Evolutionary conservation across 2,888 invertebrate genomes (phyloP), one percentile per base, ranked within the genome.

Genomic region (Eristalis tenax): DNA sequence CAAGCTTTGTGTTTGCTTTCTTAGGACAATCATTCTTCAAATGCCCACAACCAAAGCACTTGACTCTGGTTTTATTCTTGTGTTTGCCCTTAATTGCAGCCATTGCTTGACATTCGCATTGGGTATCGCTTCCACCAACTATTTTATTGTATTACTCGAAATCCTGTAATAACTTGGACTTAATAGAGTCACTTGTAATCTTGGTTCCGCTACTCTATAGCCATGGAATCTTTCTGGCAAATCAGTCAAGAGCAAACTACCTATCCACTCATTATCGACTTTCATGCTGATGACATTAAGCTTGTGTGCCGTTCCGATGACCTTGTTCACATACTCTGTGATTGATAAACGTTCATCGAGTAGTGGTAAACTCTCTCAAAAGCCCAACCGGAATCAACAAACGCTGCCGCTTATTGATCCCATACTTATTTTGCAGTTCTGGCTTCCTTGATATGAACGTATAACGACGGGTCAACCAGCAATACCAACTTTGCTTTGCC

Each of bases 191-290:
- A 11, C 32, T 35, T 0, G 76, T 40, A 1, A 75, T 76, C 1
- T 18, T 13, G 28, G 61, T 40, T 4, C 85, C 73, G 10, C 22
- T 76, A 26, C 63, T 81, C 22, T 85, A 81, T 74, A 6, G 65
- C 84, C 57, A 80, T 75, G 56, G 80, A 71, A 74, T 5, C 35
- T 26, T 0, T 80, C 80, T 13, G 90, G 89, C n/a, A 91, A 75
- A n/a, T 89, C 89, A 11, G 90, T 89, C 18, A 91, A 75, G 63
- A 91, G 78, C 8, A 91, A 71, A 1, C 90, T 89, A 26, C 89
- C 90, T 11, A 91, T 70, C 89, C 90, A 91, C 18, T 89, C 83
- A 11, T 85, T 74, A 8, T 61, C 38, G 15, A 87, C 74, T n/a
- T 50, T n/a, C 18, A 90, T 26, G 26, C 3, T 26, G 26, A 26